A percentile compares a stretch with the other conserved stretches of the same genome.
These are phyloP conservation scores for Myripristis murdjan DNA, from an alignment of 2,797 vertebrate genomes.

Conservation along the genomic window DNA sequence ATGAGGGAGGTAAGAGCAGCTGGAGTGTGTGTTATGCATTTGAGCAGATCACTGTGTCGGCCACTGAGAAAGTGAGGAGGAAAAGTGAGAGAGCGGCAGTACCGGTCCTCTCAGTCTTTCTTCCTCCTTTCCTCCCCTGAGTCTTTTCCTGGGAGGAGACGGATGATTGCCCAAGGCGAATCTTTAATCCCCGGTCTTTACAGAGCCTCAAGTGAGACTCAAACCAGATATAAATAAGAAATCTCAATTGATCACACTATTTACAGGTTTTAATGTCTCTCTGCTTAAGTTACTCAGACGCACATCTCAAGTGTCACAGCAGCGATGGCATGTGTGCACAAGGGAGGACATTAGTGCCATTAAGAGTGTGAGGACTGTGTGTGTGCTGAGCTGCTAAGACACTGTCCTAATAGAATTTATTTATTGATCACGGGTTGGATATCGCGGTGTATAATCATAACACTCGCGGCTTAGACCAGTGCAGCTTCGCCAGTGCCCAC, in stretches of 20 bases:
- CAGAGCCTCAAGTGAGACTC: slow-evolving; percentile 12
- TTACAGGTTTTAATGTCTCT: slow-evolving; percentile 62
- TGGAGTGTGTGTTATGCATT: slow-evolving; percentile 30
- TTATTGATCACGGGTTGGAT: slow-evolving; percentile 51
- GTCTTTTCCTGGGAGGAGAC: slow-evolving; percentile 44
- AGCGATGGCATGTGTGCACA: slow-evolving; percentile 33
- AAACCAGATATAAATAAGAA: slow-evolving; percentile 76
- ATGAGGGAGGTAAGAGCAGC: slow-evolving; percentile 38
- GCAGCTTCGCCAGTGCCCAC: slow-evolving; percentile 27
- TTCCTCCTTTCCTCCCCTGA: slow-evolving; percentile 10
- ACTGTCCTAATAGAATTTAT: slow-evolving; percentile 51
- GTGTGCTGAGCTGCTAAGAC: slow-evolving; percentile 69
- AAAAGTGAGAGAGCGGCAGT: slow-evolving; percentile 44
- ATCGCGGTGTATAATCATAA: slow-evolving; percentile 22
- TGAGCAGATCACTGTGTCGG: slow-evolving; percentile 28
- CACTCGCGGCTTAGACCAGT: slow-evolving; percentile 28
- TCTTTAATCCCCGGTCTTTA: slow-evolving; percentile 22
- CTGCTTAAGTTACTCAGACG: slow-evolving; percentile 34
- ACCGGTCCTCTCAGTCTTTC: slow-evolving; percentile 22
- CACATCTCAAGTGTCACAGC: slow-evolving; percentile 61
- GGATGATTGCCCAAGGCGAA: slow-evolving; percentile 48
- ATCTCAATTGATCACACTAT: slow-evolving; percentile 69
- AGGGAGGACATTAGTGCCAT: slow-evolving; percentile 61
- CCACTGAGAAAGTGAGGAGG: slow-evolving; percentile 53
- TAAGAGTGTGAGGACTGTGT: slow-evolving; percentile 53